Evolutionary conservation across 2,888 invertebrate species (phyloP), one percentile per base, ranked within the genome.

Genomic region (Ochlodes sylvanus): DNA sequence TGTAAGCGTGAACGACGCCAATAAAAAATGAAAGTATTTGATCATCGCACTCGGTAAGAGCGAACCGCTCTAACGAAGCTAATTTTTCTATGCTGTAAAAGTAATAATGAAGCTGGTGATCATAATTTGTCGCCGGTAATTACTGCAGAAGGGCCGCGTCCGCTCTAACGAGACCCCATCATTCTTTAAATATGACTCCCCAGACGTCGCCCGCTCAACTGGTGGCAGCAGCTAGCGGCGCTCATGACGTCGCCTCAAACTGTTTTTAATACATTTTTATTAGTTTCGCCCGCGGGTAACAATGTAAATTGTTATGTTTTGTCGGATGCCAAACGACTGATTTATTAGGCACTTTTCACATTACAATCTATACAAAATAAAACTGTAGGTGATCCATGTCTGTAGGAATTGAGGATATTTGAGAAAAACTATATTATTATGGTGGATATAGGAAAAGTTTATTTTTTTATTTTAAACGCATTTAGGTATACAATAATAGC

Each of bases 121-220:
- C 75, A 76, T 74, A 79, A 79, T 79, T 78, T 77, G 76, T 76
- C 75, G 54, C 63, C 69, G 69, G 71, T 75, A 76, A 77, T 77
- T 73, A 72, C 71, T 34, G 52, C 34, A 50, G 70, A 60, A n/a
- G n/a, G n/a, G n/a, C n/a, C 69, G 54, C 69, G 69, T 71, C 63
- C 63, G 65, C 50, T 55, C 60, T 69, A 70, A 72, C 69, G 71
- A 73, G 63, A 32, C 55, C 42, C 55, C 50, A 66, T 61, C 70
- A 66, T 69, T 68, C 65, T 60, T 44, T 10, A 38, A 57, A 42
- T 69, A 68, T 67, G 44, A 66, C 32, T 38, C 38, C 10, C 15
- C 6, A 34, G 27, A 61, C 47, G 65, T 56, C 42, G 38, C 41
- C 34, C 55, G 54, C 63, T 58, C 66, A 60, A 66, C 66, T 34